Evolutionary conservation across 2,113 vertebrate genomes (phyloP).

Genomic region (Vulpes vulpes): DNA sequence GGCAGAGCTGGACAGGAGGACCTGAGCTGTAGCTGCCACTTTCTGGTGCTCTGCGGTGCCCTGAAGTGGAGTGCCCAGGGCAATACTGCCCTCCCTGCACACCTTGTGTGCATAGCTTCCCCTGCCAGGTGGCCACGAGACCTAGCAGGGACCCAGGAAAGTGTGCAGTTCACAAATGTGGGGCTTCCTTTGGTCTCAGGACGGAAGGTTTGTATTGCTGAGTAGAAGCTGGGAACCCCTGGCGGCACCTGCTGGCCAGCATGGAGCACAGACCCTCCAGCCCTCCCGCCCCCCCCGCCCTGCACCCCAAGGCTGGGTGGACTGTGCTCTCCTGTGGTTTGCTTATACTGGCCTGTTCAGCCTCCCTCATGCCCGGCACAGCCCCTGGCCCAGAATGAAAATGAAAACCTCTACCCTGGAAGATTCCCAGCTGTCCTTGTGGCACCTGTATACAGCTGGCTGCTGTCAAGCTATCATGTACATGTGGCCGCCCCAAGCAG

Average conservation of each 20-base stretch:
- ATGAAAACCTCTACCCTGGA: background rate
- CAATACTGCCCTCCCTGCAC: background rate
- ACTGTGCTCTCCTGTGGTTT: background rate
- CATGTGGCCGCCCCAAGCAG: background rate
- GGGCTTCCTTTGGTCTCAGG: background rate
- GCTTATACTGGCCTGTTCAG: background rate
- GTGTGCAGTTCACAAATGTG: rapidly evolving
- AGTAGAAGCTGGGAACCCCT: background rate
- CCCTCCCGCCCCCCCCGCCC: background rate
- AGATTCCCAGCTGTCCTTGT: background rate
- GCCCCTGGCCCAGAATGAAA: background rate
- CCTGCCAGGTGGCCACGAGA: background rate
- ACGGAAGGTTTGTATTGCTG: rapidly evolving
- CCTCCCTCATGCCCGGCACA: background rate
- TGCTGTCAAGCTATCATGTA: rapidly evolving
- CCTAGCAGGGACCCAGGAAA: rapidly evolving
- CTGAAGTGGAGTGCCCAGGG: too few relatives aligned
- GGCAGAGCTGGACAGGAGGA: background rate
- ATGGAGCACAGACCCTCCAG: rapidly evolving
- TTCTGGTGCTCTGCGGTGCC: rapidly evolving
- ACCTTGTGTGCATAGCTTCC: background rate
- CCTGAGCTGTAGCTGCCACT: background rate
- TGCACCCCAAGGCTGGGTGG: background rate
- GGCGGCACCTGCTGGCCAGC: rapidly evolving
- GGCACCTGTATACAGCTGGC: rapidly evolving